These are phyloP conservation scores for Baronia brevicornis DNA, from an alignment of 2,888 invertebrate species.

Conservation along the genomic window DNA sequence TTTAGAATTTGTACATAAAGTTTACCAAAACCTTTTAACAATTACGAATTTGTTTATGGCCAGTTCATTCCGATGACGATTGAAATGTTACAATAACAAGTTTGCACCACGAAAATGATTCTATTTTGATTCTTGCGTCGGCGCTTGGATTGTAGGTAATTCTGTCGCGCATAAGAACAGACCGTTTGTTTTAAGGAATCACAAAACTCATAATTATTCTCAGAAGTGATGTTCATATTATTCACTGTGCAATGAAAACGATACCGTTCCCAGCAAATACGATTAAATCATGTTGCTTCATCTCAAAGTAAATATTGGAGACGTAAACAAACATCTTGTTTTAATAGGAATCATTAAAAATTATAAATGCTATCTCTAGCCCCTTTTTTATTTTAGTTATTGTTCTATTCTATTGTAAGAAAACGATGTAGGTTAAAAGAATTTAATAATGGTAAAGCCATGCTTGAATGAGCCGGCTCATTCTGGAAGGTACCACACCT, in stretches of 20 bases:
- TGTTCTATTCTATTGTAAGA: no score
- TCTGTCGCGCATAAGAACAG: constrained; percentile 54
- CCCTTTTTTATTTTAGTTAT: no score
- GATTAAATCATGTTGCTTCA: constrained; percentile 24
- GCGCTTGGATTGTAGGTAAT: constrained; percentile 55
- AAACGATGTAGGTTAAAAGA: no score
- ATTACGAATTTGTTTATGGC: constrained; percentile 13
- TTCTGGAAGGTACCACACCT: no score
- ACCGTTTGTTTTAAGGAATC: constrained; percentile 66
- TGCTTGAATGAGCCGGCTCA: no score
- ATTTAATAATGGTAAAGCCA: no score
- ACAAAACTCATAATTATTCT: constrained; percentile 60
- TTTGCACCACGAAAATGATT: constrained; percentile 60
- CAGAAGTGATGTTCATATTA: constrained; percentile 44
- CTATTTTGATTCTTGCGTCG: constrained; percentile 64
- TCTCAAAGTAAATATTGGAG: no score
- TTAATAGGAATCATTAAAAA: no score
- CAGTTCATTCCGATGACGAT: no score
- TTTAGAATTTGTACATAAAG: no score
- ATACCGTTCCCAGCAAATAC: constrained; percentile 38
- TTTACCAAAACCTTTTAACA: constrained; percentile 23
- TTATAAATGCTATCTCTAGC: no score
- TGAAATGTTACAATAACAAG: constrained; percentile 53
- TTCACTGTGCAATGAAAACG: constrained; percentile 43
- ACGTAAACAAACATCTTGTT: no score